Base-by-base conservation (phyloP, 2,113 vertebrate species). In the Corythoichthys haematopterus region DNA sequence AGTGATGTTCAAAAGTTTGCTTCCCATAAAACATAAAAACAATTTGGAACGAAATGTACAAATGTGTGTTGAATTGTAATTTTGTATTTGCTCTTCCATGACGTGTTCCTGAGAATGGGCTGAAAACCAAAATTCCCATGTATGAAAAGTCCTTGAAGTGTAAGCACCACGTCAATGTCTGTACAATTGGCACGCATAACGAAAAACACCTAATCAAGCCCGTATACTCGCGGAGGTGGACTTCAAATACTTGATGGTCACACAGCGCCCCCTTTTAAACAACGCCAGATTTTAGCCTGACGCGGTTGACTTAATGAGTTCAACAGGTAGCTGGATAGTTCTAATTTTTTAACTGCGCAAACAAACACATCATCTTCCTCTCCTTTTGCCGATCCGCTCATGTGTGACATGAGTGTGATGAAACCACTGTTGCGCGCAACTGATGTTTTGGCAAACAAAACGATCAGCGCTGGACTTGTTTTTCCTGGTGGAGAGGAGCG, bases 391-490 rank as follows among this genome's bases (percentile, higher is more conserved):
- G 61, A 65, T 69, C 70, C n/a, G 57, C 72, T 80, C 89, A 89
- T 84, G 87, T 89, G 88, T 84, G 84, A 87, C 88, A 78, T 72
- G 77, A 51, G 72, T 80, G 72, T 90, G 86, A 91, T 88, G 87
- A 90, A 91, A 88, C 77, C 70, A 64, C 87, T 88, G 87, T 51
- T 48, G 60, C 57, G 65, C 78, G 84, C 81, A 57, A 87, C 80
- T 81, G 88, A 83, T 82, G 82, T 88, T 87, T 85, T 92, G 88
- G 89, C 87, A 75, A 62, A 62, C 50, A 0, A 36, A 43, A 78
- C 76, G 75, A 75, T 86, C 86, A 88, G 72, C 65, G 70, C 73
- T 81, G 75, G 72, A 87, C 83, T 88, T 89, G 90, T 87, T 88
- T 89, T 90, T 86, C 79, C 85, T 89, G 84, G 82, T 88, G 53